Evolutionary conservation across 2,113 vertebrate genomes (phyloP).

Genomic region (Anolis carolinensis): DNA sequence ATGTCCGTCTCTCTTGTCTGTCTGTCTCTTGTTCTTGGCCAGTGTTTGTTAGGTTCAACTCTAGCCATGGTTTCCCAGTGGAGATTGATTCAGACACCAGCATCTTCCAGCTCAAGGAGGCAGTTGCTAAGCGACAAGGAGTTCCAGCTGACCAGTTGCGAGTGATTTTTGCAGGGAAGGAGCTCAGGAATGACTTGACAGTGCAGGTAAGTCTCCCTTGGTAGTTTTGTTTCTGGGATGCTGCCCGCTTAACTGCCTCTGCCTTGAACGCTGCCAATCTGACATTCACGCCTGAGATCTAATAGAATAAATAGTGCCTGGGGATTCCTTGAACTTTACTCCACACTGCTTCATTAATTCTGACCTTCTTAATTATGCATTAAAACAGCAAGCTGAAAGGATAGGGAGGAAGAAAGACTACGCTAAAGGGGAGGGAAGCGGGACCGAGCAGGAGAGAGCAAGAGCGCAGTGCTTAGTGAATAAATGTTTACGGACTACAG

Average conservation of each 20-base stretch:
- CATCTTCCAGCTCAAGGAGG: slow-evolving; percentile 83
- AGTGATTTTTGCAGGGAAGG: slow-evolving; percentile 86
- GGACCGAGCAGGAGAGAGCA: slow-evolving; percentile 21
- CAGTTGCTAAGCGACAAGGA: slow-evolving; percentile 82
- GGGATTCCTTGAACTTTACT: slow-evolving; percentile 90
- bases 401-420: slow-evolving; percentile 54
- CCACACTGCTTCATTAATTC: slow-evolving; percentile 86
- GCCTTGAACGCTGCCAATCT: slow-evolving; percentile 69
- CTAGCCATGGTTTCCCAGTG: slow-evolving; percentile 81
- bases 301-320: slow-evolving; percentile 83
- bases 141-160: slow-evolving; percentile 81
- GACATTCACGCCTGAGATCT: slow-evolving; percentile 77
- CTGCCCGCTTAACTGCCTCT: slow-evolving; percentile 52
- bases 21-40: slow-evolving; percentile 51
- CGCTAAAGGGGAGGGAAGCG: background rate
- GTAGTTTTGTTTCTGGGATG: slow-evolving; percentile 50
- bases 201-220: slow-evolving; percentile 80
- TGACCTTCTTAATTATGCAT: slow-evolving; percentile 94
- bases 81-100: slow-evolving; percentile 77
- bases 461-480: slow-evolving; percentile 63
- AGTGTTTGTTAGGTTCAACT: slow-evolving; percentile 89
- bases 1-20: background rate
- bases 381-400: slow-evolving; percentile 79
- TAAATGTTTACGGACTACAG: slow-evolving; percentile 80
- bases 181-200: slow-evolving; percentile 81